Conservation (phyloP, 2,888 invertebrate genomes). For the Tricholauxania praeusta region DNA sequence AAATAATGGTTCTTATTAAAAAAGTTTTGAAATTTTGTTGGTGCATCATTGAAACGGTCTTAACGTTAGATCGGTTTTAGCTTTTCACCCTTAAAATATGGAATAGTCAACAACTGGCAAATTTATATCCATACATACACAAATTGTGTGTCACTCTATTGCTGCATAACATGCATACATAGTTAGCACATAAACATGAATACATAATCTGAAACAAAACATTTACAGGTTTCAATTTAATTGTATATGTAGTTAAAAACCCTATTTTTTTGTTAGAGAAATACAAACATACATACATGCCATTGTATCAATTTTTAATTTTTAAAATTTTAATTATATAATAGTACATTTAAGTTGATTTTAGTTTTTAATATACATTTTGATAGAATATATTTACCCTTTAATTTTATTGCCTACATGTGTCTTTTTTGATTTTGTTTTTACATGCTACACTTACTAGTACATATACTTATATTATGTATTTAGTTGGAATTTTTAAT, state of each 20-base stretch:
- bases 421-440: constrained; percentile 6
- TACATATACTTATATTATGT: no score
- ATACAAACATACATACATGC: constrained; percentile 1
- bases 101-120: background rate
- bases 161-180: background rate
- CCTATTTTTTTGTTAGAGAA: background rate
- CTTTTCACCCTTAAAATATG: no score
- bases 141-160: background rate
- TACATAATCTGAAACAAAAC: constrained; percentile 10
- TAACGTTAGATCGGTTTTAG: no score
- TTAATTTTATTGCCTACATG: constrained; percentile 26
- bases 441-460: background rate
- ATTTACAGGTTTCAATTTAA: constrained; percentile 20
- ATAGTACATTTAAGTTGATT: constrained; percentile 2
- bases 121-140: background rate
- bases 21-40: no score
- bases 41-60: no score
- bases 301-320: constrained; percentile 1
- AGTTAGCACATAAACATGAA: background rate
- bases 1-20: no score
- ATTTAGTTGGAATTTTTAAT: constrained; percentile 25
- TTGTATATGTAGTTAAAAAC: background rate
- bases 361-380: background rate
- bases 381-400: constrained; percentile 10
- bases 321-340: background rate